phyloP scores from a whole-genome alignment of 53 echinoderm and acorn worm species.

The Echinarachnius parma region DNA sequence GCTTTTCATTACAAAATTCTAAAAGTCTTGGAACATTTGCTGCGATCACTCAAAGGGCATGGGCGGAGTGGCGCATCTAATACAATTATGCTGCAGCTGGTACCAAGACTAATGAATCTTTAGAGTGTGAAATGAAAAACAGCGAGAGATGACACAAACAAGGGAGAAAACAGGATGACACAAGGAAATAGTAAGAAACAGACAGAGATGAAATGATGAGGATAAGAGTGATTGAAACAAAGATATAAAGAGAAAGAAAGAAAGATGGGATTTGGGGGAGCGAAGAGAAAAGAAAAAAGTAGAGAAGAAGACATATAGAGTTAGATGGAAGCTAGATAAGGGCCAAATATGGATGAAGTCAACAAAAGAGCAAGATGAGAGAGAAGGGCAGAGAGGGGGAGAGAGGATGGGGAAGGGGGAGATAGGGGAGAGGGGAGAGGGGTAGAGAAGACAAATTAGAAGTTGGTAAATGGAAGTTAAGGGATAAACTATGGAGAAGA shows the following conservation, averaged over 20 bases:
- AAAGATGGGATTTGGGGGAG: neutral
- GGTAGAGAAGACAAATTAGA: neutral
- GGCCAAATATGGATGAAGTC: too few species aligned
- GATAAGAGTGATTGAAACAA: neutral
- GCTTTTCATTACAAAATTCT: too few species aligned
- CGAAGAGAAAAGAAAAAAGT: neutral
- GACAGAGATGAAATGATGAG: neutral
- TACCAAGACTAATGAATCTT: constrained; percentile 15
- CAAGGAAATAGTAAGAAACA: neutral
- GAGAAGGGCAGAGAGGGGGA: neutral
- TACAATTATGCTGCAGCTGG: constrained; percentile 24
- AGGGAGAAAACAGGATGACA: neutral
- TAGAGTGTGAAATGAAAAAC: neutral
- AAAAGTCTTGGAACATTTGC: constrained; percentile 2
- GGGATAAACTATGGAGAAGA: neutral
- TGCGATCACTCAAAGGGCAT: neutral
- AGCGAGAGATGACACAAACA: neutral
- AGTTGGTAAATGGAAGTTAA: too few species aligned
- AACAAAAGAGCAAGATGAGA: neutral
- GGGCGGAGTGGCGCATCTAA: neutral
- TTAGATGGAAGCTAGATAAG: neutral
- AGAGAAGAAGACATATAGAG: neutral
- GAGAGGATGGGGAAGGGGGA: neutral
- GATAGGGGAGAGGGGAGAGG: neutral
- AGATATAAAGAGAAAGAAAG: neutral